A percentile compares a stretch with the other conserved stretches of the same genome.
Conservation (phyloP, 2,888 invertebrate species). For the Ennomos erosarius region DNA sequence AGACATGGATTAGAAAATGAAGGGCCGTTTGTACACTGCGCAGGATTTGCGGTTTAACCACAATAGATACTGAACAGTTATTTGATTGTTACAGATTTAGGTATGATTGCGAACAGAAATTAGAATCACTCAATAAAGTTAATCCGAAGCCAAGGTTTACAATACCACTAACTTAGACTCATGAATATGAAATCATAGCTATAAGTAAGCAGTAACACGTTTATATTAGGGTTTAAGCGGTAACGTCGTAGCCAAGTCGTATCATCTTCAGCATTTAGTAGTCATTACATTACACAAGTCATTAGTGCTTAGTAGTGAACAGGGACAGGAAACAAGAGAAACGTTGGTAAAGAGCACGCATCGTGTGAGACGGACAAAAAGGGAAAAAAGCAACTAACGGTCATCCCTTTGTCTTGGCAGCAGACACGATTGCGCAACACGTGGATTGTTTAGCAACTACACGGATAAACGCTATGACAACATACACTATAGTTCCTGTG, state of each 20-base stretch:
- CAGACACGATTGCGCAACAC: conserved; percentile 59
- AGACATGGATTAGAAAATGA: conserved; percentile 46
- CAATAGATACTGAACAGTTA: conserved; percentile 53
- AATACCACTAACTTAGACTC: conserved; percentile 5
- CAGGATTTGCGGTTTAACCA: conserved; percentile 63
- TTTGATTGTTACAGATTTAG: conserved; percentile 42
- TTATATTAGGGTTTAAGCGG: conserved; percentile 16
- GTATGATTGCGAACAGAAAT: conserved; percentile 17
- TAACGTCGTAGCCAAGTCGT: conserved; percentile 25
- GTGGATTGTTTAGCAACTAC: conserved; percentile 57
- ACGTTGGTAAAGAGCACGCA: conserved; percentile 58
- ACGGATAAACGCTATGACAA: conserved; percentile 28
- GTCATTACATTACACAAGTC: conserved; percentile 48
- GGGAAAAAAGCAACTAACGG: conserved; percentile 61
- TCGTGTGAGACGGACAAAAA: conserved; percentile 59
- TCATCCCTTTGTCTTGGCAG: conserved; percentile 65
- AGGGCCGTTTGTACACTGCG: conserved; percentile 50
- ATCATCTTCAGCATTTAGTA: conserved; percentile 36
- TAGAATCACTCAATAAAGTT: conserved; percentile 13
- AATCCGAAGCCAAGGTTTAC: conserved; percentile 1
- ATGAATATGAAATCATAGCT: conserved; percentile 19
- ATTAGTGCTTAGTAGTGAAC: conserved; percentile 52
- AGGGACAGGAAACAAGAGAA: conserved; percentile 65
- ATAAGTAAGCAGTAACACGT: conserved; percentile 10
- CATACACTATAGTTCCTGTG: conserved; percentile 35